Percentiles rank a stretch among this genome's conserved stretches.
These are phyloP conservation scores for Conus betulinus DNA, from an alignment of 1,140 invertebrate genomes.

Conservation along the genomic window DNA sequence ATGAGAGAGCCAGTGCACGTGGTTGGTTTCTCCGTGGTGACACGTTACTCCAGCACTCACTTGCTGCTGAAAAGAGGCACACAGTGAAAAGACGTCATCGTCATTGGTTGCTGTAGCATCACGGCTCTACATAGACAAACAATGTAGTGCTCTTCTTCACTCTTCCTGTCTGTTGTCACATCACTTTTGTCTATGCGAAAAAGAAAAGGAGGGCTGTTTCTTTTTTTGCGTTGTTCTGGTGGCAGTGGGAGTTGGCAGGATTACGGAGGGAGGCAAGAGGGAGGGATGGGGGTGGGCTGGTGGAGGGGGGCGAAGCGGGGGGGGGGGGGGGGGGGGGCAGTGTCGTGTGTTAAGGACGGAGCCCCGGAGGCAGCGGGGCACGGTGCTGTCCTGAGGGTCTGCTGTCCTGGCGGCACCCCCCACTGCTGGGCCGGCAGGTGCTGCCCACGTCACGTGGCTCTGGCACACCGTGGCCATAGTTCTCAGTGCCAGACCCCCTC, in stretches of 20 bases:
- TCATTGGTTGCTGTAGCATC: too few relatives aligned
- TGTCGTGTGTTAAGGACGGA: too few relatives aligned
- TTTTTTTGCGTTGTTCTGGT: background rate
- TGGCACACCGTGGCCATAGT: too few relatives aligned
- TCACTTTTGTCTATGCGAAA: background rate
- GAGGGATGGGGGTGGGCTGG: too few relatives aligned
- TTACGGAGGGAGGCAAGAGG: background rate
- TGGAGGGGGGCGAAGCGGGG: too few relatives aligned
- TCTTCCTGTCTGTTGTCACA: background rate
- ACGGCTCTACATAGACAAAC: background rate
- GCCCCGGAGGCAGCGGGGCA: too few relatives aligned
- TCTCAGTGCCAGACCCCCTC: too few relatives aligned
- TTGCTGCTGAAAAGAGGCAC: slow-evolving; percentile 21
- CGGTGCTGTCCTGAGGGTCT: too few relatives aligned
- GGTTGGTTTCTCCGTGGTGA: background rate
- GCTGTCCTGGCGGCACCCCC: too few relatives aligned
- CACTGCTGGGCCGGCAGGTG: too few relatives aligned
- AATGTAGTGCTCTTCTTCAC: background rate
- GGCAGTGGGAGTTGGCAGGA: background rate
- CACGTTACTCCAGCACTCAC: slow-evolving; percentile 24
- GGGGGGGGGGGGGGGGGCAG: too few relatives aligned
- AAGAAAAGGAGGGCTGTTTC: background rate
- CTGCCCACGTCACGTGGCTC: too few relatives aligned
- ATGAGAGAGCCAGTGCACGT: background rate
- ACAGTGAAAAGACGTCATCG: slow-evolving; percentile 23